These are phyloP conservation scores for Micromys minutus DNA, from an alignment of 2,113 vertebrate species.

Conservation along the genomic window DNA sequence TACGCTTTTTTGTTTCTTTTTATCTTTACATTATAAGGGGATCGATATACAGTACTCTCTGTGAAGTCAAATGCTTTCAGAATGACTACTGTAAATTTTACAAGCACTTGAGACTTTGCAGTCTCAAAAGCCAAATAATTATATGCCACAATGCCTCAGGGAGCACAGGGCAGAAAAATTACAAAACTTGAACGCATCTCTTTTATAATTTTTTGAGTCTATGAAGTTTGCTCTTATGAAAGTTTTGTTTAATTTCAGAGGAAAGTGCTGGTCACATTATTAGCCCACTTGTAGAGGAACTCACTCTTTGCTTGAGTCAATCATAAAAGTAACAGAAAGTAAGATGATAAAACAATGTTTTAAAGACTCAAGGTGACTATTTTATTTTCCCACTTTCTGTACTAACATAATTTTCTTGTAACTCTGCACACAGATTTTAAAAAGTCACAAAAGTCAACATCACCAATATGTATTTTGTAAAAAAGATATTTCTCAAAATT, in stretches of 20 bases:
- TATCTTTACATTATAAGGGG: neutral
- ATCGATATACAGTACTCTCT: neutral
- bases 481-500: neutral
- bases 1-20: neutral
- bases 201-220: neutral
- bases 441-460: neutral
- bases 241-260: neutral
- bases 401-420: neutral
- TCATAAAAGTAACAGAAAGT: neutral
- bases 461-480: neutral
- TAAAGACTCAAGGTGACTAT: neutral
- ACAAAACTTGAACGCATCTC: neutral
- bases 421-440: neutral
- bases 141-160: rapidly evolving
- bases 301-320: neutral
- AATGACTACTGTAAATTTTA: neutral
- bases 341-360: neutral
- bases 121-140: neutral
- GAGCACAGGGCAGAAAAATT: neutral
- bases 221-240: neutral
- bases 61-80: neutral
- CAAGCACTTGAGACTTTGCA: neutral
- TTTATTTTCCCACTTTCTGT: neutral
- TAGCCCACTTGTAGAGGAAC: constrained; percentile 9
- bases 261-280: neutral